Conservation (phyloP, 2,888 invertebrate species). For the Orchesellides sinensis region DNA sequence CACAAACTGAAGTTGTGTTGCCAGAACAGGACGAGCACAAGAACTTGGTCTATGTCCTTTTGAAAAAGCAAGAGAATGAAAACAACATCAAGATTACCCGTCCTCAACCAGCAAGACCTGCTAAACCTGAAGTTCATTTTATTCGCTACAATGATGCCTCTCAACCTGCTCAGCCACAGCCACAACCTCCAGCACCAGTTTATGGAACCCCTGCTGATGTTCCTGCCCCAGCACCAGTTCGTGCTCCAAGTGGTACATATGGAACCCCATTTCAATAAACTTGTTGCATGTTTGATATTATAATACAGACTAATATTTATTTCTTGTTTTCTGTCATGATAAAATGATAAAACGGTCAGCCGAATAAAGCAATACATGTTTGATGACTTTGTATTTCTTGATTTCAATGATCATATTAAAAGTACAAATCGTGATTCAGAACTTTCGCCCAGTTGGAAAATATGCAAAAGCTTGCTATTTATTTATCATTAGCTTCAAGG, state of each 20-base stretch:
- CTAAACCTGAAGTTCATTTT: constrained; percentile 94
- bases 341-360: too few species aligned
- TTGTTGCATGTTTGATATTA: not conserved
- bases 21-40: constrained; percentile 87
- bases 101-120: constrained; percentile 87
- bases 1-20: constrained; percentile 82
- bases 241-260: constrained; percentile 1
- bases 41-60: constrained; percentile 91
- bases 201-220: constrained; percentile 31
- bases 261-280: constrained; percentile 9
- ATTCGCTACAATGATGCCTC: constrained; percentile 79
- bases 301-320: not conserved
- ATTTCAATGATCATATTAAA: too few species aligned
- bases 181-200: constrained; percentile 23
- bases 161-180: not conserved
- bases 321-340: not conserved
- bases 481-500: too few species aligned
- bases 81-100: constrained; percentile 88
- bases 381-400: too few species aligned
- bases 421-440: too few species aligned
- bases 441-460: too few species aligned
- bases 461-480: too few species aligned
- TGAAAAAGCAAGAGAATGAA: constrained; percentile 90
- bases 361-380: not conserved
- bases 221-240: constrained; percentile 3